phyloP scores from a whole-genome alignment of 2,888 invertebrate species.

The Schizaphis graminum region DNA sequence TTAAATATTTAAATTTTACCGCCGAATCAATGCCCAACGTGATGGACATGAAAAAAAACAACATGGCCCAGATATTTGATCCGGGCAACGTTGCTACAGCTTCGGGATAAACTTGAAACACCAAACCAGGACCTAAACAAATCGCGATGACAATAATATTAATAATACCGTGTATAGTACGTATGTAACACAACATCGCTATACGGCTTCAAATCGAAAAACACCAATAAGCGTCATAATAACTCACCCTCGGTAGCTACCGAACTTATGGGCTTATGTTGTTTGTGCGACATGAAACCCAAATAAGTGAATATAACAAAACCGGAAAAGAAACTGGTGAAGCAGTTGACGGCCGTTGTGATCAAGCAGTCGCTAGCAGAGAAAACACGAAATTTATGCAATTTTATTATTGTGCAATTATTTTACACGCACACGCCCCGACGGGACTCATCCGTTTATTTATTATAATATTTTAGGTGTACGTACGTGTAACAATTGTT shows the following conservation, averaged over 20 bases:
- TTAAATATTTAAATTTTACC: slow-evolving; percentile 72
- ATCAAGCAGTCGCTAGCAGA: slow-evolving; percentile 81
- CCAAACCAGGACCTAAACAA: slow-evolving; percentile 78
- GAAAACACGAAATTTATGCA: neutral
- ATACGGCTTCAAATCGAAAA: neutral
- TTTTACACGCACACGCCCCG: neutral
- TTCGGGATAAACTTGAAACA: slow-evolving; percentile 86
- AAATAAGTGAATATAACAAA: slow-evolving; percentile 90
- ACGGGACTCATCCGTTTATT: neutral
- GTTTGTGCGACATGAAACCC: slow-evolving; percentile 87
- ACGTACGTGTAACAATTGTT: slow-evolving; percentile 85
- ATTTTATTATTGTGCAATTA: neutral
- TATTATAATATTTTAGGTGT: neutral
- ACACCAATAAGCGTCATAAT: neutral
- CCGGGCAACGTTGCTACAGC: slow-evolving; percentile 84
- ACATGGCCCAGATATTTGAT: slow-evolving; percentile 82
- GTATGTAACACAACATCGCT: neutral
- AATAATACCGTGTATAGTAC: neutral
- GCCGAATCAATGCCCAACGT: slow-evolving; percentile 85
- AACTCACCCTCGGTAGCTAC: slow-evolving; percentile 85
- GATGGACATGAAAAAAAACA: slow-evolving; percentile 86
- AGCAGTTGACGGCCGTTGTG: slow-evolving; percentile 85
- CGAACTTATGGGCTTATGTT: slow-evolving; percentile 82
- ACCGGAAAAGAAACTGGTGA: slow-evolving; percentile 89
- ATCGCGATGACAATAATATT: neutral